Evolutionary conservation across 2,888 invertebrate species (phyloP), one percentile per base, ranked within the genome.

Genomic region (Polymixis lichenea): DNA sequence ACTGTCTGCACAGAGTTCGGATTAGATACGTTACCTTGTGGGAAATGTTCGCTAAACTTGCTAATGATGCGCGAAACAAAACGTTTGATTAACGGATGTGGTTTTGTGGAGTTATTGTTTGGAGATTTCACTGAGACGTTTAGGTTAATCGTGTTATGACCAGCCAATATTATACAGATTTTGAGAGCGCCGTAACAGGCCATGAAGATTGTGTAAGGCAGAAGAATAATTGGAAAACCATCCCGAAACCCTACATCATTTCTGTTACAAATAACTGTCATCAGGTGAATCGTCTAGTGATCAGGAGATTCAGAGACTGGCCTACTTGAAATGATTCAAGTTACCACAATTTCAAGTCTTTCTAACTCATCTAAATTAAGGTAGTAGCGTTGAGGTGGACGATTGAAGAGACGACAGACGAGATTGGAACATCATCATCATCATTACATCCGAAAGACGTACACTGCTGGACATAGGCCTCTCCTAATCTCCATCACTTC

Each of bases 1-100:
- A 65, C 67, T 67, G 84, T 43, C 61, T 67, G 71, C 71, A 65
- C 71, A 86, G 73, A 87, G 68, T 79, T 81, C 81, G 74, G 69
- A 82, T 86, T 81, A 76, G 79, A 75, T 46, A 77, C 78, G 74
- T 77, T 69, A 65, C 22, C n/a, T 32, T 38, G 71, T 72, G 62
- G 60, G 62, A 83, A 80, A 53, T 53, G 71, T 72, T 68, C 49
- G 43, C 8, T 71, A 56, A 61, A 60, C 64, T 66, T 66, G 80
- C 46, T 61, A 72, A 76, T 77, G 67, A 67, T 46, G 56, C 51
- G 69, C 56, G 66, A 67, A 81, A 55, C 62, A 70, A 58, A 51
- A 55, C 67, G 71, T 64, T 80, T 71, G 43, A 46, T 60, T 46
- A 70, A 7, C 60, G 53, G 38, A 49, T 55, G 72, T 65, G 19